Evolutionary conservation across 2,888 invertebrate species (phyloP).

Genomic region (Diachrysia chrysitis): DNA sequence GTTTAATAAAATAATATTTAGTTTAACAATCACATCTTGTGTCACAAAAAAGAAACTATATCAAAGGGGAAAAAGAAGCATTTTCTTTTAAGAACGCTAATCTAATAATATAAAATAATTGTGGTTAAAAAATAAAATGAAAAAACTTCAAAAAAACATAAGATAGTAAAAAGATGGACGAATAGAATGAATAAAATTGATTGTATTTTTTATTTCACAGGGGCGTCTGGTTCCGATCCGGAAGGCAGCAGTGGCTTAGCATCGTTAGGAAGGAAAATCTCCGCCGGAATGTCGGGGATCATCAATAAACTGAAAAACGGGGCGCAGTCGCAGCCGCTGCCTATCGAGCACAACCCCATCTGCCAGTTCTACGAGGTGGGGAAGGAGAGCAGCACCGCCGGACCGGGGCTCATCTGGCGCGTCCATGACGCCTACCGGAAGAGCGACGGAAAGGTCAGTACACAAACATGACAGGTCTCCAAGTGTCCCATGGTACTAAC

Average conservation of each 20-base stretch:
- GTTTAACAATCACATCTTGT: not conserved
- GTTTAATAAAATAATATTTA: too few relatives aligned
- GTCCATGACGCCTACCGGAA: constrained; percentile 97
- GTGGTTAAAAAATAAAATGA: too few relatives aligned
- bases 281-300: constrained; percentile 72
- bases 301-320: constrained; percentile 72
- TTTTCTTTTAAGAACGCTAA: too few relatives aligned
- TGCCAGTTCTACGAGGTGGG: constrained; percentile 96
- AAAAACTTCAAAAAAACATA: too few relatives aligned
- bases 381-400: constrained; percentile 93
- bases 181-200: not conserved
- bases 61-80: too few relatives aligned
- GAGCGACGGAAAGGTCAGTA: constrained; percentile 95
- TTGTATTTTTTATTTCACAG: constrained; percentile 37
- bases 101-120: too few relatives aligned
- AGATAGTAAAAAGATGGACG: not conserved
- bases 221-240: constrained; percentile 58
- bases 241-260: constrained; percentile 54
- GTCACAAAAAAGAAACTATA: too few relatives aligned
- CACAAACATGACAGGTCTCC: not conserved
- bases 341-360: constrained; percentile 93
- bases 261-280: constrained; percentile 53
- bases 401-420: constrained; percentile 97
- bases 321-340: constrained; percentile 62
- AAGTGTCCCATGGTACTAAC: not conserved